Evolutionary conservation across 2,797 vertebrate genomes (phyloP).

Genomic region (Mallotus villosus): DNA sequence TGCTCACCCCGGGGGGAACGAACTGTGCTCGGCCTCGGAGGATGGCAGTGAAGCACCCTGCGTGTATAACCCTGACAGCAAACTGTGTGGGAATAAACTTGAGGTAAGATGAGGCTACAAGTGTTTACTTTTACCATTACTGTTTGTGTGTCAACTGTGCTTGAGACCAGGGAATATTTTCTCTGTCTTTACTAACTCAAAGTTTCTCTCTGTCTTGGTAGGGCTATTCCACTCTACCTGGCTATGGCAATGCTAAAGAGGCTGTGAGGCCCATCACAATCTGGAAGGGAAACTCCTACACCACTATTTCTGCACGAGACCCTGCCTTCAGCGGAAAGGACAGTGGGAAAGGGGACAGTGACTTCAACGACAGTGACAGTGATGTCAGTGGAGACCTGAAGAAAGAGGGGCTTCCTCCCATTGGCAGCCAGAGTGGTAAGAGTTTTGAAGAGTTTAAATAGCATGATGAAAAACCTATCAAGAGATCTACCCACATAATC

Average conservation of each 20-base stretch:
- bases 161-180: background rate
- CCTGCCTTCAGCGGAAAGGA: slow-evolving; percentile 96
- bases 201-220: slow-evolving; percentile 52
- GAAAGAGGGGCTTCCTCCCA: slow-evolving; percentile 77
- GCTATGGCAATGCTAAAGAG: slow-evolving; percentile 84
- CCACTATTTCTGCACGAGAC: slow-evolving; percentile 88
- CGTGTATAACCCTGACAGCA: slow-evolving; percentile 86
- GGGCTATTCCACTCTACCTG: slow-evolving; percentile 83
- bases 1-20: slow-evolving; percentile 76
- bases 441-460: too few relatives aligned
- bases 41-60: slow-evolving; percentile 79
- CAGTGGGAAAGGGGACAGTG: slow-evolving; percentile 96
- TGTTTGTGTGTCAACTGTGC: background rate
- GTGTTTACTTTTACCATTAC: background rate
- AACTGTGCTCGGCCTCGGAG: slow-evolving; percentile 83
- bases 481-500: too few relatives aligned
- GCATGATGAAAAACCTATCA: too few relatives aligned
- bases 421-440: slow-evolving; percentile 85
- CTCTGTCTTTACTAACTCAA: background rate
- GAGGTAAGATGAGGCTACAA: slow-evolving; percentile 78
- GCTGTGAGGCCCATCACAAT: slow-evolving; percentile 85
- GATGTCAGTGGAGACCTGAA: slow-evolving; percentile 91
- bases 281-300: slow-evolving; percentile 95
- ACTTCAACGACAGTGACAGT: slow-evolving; percentile 96
- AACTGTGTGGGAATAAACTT: slow-evolving; percentile 75